Conservation (phyloP, 2,888 invertebrate species). For the Julus scanicus region DNA sequence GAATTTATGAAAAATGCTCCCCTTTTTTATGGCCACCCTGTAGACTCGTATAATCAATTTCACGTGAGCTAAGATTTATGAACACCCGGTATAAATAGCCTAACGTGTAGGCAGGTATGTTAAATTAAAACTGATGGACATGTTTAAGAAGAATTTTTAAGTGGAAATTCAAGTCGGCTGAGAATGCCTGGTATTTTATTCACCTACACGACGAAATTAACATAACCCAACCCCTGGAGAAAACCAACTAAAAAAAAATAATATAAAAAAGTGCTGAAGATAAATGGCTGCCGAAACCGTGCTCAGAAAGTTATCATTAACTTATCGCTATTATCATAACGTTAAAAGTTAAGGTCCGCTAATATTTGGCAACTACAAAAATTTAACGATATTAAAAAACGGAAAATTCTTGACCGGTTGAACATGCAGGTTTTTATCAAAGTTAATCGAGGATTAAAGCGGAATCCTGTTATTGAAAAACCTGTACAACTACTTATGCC, state of each 20-base stretch:
- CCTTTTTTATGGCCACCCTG: too few relatives aligned
- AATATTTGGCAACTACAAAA: neutral
- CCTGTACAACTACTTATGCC: too few relatives aligned
- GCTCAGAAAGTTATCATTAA: neutral
- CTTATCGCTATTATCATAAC: neutral
- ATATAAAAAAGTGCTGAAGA: neutral
- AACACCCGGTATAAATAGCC: neutral
- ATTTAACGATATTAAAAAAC: neutral
- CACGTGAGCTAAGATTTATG: neutral
- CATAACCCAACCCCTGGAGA: neutral
- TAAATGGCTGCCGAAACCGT: neutral
- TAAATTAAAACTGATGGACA: neutral
- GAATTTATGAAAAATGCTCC: too few relatives aligned
- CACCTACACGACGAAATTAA: constrained; percentile 29
- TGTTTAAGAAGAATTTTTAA: neutral
- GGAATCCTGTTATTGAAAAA: too few relatives aligned
- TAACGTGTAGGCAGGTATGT: neutral
- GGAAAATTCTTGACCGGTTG: neutral
- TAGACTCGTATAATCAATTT: too few relatives aligned
- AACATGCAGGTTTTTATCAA: neutral
- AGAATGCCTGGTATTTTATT: neutral
- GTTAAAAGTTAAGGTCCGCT: neutral
- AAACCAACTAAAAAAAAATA: neutral
- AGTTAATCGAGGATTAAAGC: neutral
- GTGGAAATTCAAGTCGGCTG: constrained; percentile 18